Conservation (phyloP, 2,888 invertebrate species). For the Chymomyza procnemis region DNA sequence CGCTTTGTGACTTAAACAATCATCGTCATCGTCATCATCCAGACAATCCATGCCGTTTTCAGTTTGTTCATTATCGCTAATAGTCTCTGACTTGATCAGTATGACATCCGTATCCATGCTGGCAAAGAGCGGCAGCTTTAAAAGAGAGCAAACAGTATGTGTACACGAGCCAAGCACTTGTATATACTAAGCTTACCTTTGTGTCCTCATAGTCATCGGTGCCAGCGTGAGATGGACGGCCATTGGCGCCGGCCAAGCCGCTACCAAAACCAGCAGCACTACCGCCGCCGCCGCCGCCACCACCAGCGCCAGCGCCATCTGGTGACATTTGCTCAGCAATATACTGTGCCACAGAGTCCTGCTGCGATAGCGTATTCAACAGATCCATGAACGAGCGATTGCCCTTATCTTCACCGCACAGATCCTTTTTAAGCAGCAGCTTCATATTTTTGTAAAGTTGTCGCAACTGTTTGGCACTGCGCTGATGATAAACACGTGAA, state of each 20-base stretch:
- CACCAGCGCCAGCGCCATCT: slow-evolving; percentile 55
- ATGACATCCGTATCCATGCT: slow-evolving; percentile 77
- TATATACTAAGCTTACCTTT: slow-evolving; percentile 62
- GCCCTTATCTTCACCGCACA: slow-evolving; percentile 75
- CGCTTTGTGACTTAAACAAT: slow-evolving; percentile 76
- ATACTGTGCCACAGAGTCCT: slow-evolving; percentile 75
- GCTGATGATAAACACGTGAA: slow-evolving; percentile 77
- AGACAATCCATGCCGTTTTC: slow-evolving; percentile 69
- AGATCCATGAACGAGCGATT: slow-evolving; percentile 77
- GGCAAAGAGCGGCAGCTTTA: slow-evolving; percentile 60
- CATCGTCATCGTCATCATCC: slow-evolving; percentile 76
- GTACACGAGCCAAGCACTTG: neutral
- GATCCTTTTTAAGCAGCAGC: slow-evolving; percentile 76
- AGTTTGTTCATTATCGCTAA: slow-evolving; percentile 77
- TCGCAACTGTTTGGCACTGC: slow-evolving; percentile 77
- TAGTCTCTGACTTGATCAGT: slow-evolving; percentile 77
- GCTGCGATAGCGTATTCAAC: slow-evolving; percentile 76
- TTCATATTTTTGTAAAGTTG: slow-evolving; percentile 79
- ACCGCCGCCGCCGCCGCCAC: slow-evolving; percentile 42
- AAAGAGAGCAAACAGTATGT: neutral
- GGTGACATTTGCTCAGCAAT: slow-evolving; percentile 75
- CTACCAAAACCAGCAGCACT: neutral
- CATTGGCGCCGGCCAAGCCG: slow-evolving; percentile 27
- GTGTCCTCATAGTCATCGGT: slow-evolving; percentile 76
- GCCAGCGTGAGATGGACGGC: slow-evolving; percentile 37